phyloP scores from a whole-genome alignment of 2,113 vertebrate genomes.

The Micronycteris hirsuta region DNA sequence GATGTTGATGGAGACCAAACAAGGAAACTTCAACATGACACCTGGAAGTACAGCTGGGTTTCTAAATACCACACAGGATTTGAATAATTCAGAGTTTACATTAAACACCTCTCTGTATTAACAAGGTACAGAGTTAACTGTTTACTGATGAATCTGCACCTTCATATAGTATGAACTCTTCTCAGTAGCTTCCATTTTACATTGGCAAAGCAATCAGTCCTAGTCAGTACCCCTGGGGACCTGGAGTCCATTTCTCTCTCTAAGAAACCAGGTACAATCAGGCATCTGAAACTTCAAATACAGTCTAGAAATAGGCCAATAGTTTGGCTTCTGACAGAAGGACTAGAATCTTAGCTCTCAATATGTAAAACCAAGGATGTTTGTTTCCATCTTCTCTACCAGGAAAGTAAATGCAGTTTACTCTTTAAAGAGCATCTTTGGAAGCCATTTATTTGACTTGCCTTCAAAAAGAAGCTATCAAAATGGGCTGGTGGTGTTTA shows the following conservation, averaged over 20 bases:
- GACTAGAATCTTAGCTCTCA: background rate
- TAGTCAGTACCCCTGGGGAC: constrained; percentile 33
- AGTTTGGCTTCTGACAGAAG: background rate
- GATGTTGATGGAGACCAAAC: constrained; percentile 48
- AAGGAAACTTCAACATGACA: background rate
- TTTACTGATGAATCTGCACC: constrained; percentile 66
- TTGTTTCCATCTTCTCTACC: constrained; percentile 50
- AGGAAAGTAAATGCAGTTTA: constrained; percentile 48
- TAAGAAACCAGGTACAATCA: constrained; percentile 30
- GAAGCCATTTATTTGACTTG: background rate
- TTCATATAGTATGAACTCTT: background rate
- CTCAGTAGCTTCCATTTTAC: constrained; percentile 54
- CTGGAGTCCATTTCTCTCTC: constrained; percentile 35
- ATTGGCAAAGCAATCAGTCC: constrained; percentile 42
- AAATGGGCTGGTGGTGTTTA: background rate
- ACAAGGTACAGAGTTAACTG: constrained; percentile 72
- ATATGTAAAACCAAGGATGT: constrained; percentile 32
- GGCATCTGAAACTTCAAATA: background rate
- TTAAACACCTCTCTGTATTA: constrained; percentile 59
- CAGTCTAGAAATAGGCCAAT: background rate
- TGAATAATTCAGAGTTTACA: constrained; percentile 62
- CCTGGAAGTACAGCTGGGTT: constrained; percentile 71
- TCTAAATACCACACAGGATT: constrained; percentile 47
- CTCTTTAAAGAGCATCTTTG: constrained; percentile 40
- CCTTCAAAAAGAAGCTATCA: background rate